Evolutionary conservation across 2,797 vertebrate species (phyloP).

Genomic region (Crocodylus rhombifer): DNA sequence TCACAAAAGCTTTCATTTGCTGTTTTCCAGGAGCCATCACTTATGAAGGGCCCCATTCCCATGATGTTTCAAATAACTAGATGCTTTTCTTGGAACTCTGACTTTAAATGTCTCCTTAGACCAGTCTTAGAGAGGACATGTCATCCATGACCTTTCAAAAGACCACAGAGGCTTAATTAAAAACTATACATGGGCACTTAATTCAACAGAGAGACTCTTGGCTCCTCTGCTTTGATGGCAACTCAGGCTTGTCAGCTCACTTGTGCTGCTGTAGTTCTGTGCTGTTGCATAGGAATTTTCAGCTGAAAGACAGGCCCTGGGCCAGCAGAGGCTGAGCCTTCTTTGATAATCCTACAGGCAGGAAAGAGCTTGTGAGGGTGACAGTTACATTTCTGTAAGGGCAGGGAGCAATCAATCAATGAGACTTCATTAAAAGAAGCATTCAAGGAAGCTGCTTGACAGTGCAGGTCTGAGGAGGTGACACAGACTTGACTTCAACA

Average conservation of each 20-base stretch:
- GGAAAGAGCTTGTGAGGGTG: background rate
- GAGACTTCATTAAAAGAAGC: background rate
- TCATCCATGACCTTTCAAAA: slow-evolving; percentile 82
- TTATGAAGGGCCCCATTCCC: slow-evolving; percentile 36
- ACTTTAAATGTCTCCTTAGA: slow-evolving; percentile 76
- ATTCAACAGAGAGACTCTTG: slow-evolving; percentile 74
- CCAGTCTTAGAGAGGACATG: slow-evolving; percentile 77
- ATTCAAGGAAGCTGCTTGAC: background rate
- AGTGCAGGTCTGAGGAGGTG: background rate
- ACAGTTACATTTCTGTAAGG: background rate
- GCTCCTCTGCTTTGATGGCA: slow-evolving; percentile 66
- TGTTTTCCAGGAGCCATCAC: background rate
- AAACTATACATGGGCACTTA: slow-evolving; percentile 73
- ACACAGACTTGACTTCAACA: slow-evolving; percentile 21
- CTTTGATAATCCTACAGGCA: background rate
- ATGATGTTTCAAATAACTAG: slow-evolving; percentile 69
- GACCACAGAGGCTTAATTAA: slow-evolving; percentile 85
- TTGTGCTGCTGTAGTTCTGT: slow-evolving; percentile 11
- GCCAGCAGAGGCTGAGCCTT: slow-evolving; percentile 27
- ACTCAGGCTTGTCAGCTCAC: slow-evolving; percentile 67
- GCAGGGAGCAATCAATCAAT: background rate
- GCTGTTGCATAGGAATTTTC: slow-evolving; percentile 28
- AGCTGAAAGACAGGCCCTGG: slow-evolving; percentile 1
- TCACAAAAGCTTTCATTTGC: background rate
- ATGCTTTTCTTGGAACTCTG: slow-evolving; percentile 75